phyloP scores from a whole-genome alignment of 2,888 invertebrate species.

The Adelognathus sp. region DNA sequence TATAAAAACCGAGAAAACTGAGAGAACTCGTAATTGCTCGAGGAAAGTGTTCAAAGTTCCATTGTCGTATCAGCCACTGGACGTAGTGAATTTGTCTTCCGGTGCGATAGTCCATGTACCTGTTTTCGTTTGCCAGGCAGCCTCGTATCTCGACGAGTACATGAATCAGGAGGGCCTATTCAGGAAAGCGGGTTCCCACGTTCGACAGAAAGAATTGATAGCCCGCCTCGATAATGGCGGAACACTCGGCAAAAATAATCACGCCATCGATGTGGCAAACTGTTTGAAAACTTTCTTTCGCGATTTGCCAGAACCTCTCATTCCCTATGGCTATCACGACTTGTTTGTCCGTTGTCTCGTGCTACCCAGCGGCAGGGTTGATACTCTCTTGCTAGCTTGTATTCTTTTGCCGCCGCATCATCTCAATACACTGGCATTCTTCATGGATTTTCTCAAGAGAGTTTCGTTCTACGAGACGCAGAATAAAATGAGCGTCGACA shows the following conservation, averaged over 20 bases:
- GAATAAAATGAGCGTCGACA: constrained; percentile 93
- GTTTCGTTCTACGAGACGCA: constrained; percentile 86
- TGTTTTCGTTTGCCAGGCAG: constrained; percentile 87
- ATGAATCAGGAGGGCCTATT: constrained; percentile 92
- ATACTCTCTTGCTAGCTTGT: constrained; percentile 86
- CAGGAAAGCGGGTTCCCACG: constrained; percentile 93
- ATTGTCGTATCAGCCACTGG: constrained; percentile 82
- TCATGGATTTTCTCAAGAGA: constrained; percentile 90
- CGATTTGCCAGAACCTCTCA: constrained; percentile 92
- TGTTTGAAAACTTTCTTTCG: constrained; percentile 93
- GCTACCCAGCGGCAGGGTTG: constrained; percentile 84
- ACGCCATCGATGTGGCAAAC: constrained; percentile 93
- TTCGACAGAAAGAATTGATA: constrained; percentile 91
- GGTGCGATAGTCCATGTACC: constrained; percentile 89
- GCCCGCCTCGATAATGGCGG: constrained; percentile 88
- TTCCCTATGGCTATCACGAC: constrained; percentile 89
- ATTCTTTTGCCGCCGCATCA: constrained; percentile 89
- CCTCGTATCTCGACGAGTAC: constrained; percentile 86
- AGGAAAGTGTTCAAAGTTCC: constrained; percentile 83
- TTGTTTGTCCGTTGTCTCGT: constrained; percentile 87
- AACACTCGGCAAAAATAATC: constrained; percentile 86
- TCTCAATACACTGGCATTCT: constrained; percentile 90
- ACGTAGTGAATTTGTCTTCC: constrained; percentile 85
- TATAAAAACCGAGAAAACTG: constrained; percentile 78
- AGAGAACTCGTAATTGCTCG: constrained; percentile 66